Conservation (phyloP, 2,888 invertebrate genomes). For the Erebia epiphron region DNA sequence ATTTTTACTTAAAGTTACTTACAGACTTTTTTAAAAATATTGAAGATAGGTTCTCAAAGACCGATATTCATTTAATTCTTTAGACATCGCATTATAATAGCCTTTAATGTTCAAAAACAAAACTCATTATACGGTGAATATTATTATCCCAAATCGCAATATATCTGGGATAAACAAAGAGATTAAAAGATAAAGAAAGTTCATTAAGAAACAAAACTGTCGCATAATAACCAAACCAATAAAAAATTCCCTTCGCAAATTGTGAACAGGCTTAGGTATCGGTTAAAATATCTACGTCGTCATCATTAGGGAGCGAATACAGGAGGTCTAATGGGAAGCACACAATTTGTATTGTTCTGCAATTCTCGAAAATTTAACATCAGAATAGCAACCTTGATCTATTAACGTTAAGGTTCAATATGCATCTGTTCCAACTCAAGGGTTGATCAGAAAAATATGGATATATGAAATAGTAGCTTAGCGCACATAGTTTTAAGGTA, state of each 20-base stretch:
- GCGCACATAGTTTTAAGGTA: background rate
- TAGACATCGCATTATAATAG: background rate
- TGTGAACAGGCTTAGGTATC: conserved; percentile 14
- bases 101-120: background rate
- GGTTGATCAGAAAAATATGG: conserved; percentile 31
- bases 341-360: conserved; percentile 41
- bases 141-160: too few relatives aligned
- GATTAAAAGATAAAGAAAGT: background rate
- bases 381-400: conserved; percentile 19
- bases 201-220: conserved; percentile 5
- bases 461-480: conserved; percentile 21
- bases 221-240: conserved; percentile 16
- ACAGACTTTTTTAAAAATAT: too few relatives aligned
- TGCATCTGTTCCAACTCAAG: conserved; percentile 3
- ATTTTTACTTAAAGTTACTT: too few relatives aligned
- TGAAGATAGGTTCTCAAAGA: background rate
- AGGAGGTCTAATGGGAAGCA: conserved; percentile 27
- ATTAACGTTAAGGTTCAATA: conserved; percentile 9
- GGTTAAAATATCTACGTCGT: conserved; percentile 22
- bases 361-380: conserved; percentile 21
- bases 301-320: conserved; percentile 26
- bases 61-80: background rate
- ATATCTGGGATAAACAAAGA: background rate
- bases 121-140: background rate
- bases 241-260: conserved; percentile 15